Evolutionary conservation across 2,797 vertebrate genomes (phyloP).

Genomic region (Simalia tracyae): DNA sequence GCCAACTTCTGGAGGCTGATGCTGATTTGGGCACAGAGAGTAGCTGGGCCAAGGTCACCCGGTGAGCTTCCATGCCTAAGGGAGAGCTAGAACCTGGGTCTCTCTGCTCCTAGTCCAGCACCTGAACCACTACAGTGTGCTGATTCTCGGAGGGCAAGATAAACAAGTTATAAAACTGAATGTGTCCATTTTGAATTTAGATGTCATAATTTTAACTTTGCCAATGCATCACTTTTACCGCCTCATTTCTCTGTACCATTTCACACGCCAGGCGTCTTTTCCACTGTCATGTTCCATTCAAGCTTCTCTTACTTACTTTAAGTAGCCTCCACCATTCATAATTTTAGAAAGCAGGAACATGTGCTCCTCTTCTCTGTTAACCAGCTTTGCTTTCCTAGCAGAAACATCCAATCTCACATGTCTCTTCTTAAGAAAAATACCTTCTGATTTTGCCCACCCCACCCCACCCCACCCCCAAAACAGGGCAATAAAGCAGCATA

Average conservation of each 20-base stretch:
- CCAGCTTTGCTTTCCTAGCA: neutral
- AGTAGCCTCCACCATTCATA: neutral
- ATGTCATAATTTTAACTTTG: neutral
- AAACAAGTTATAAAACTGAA: neutral
- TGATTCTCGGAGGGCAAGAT: neutral
- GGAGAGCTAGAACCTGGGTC: neutral
- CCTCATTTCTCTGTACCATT: neutral
- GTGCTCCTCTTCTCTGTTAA: neutral
- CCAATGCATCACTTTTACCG: neutral
- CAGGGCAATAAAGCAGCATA: neutral
- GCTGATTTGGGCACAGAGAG: neutral
- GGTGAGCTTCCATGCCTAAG: neutral
- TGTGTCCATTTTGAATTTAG: neutral
- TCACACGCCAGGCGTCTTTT: neutral
- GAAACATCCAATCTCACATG: neutral
- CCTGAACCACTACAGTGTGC: neutral
- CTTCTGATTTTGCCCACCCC: neutral
- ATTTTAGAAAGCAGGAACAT: neutral
- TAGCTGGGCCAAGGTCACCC: neutral
- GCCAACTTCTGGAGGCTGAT: neutral
- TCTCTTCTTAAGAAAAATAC: neutral
- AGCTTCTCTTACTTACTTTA: conserved; percentile 8
- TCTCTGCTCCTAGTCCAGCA: neutral
- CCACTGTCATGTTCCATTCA: conserved; percentile 1
- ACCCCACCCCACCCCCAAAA: neutral